These are phyloP conservation scores for Polypterus senegalus DNA, from an alignment of 2,113 vertebrate species.

Conservation along the genomic window DNA sequence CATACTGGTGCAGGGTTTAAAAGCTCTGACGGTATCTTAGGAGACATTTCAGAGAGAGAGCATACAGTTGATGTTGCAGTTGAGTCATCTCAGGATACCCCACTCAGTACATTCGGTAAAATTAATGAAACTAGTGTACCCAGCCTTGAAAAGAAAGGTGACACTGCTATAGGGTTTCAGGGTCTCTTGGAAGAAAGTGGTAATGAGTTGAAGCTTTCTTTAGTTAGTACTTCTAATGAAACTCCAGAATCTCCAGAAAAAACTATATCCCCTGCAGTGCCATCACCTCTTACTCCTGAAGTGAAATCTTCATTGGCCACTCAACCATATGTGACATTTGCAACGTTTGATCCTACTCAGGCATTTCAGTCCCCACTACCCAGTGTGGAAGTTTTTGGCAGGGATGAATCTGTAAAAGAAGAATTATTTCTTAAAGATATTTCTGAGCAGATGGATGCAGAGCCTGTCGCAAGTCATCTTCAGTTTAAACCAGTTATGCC, in stretches of 20 bases:
- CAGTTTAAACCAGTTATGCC: constrained; percentile 34
- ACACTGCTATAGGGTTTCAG: constrained; percentile 34
- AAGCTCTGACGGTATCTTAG: neutral
- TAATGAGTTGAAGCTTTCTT: constrained; percentile 33
- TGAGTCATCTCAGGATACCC: constrained; percentile 25
- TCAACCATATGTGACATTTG: constrained; percentile 49
- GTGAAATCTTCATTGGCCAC: constrained; percentile 22
- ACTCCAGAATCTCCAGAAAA: constrained; percentile 42
- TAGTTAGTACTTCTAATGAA: constrained; percentile 36
- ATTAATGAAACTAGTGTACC: too few species aligned
- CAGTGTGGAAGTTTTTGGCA: constrained; percentile 36
- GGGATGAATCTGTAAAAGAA: constrained; percentile 16
- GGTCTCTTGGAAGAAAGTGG: constrained; percentile 30
- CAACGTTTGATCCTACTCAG: constrained; percentile 58
- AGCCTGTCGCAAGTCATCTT: too few species aligned
- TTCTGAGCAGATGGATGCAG: too few species aligned
- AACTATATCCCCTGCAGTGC: constrained; percentile 14
- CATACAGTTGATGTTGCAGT: constrained; percentile 37
- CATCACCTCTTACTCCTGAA: constrained; percentile 31
- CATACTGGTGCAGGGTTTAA: neutral
- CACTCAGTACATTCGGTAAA: too few species aligned
- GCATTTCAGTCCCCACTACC: constrained; percentile 39
- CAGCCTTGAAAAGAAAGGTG: constrained; percentile 22
- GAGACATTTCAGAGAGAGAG: neutral
- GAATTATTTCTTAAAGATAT: constrained; percentile 36